Percentiles rank a stretch among this genome's conserved stretches.
Evolutionary conservation across 2,888 invertebrate genomes (phyloP).

Genomic region (Melolontha melolontha): DNA sequence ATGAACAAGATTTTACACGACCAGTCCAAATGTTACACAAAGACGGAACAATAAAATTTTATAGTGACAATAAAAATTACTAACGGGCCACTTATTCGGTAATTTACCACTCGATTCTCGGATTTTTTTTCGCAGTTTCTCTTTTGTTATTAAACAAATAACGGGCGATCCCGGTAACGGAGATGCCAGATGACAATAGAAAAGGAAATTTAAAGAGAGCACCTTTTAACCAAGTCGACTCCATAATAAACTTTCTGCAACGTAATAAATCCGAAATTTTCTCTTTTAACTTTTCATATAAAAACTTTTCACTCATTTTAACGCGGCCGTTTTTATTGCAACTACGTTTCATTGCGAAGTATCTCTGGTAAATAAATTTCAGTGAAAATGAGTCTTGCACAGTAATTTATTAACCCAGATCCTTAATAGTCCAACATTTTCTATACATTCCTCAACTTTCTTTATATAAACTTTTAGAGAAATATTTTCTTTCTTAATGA

Average conservation of each 20-base stretch:
- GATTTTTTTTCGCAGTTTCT: slow-evolving; percentile 9
- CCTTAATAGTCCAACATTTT: too few relatives aligned
- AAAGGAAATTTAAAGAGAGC: slow-evolving; percentile 6
- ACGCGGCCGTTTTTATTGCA: too few relatives aligned
- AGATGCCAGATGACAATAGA: slow-evolving; percentile 13
- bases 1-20: slow-evolving; percentile 33
- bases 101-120: slow-evolving; percentile 30
- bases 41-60: slow-evolving; percentile 35
- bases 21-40: slow-evolving; percentile 11
- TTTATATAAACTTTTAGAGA: too few relatives aligned
- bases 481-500: too few relatives aligned
- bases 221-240: slow-evolving; percentile 22
- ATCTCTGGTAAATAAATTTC: too few relatives aligned
- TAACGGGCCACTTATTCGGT: slow-evolving; percentile 32
- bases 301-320: slow-evolving; percentile 14
- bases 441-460: too few relatives aligned
- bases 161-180: slow-evolving; percentile 1
- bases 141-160: slow-evolving; percentile 35
- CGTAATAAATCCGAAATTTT: slow-evolving; percentile 21
- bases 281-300: slow-evolving; percentile 35
- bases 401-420: too few relatives aligned
- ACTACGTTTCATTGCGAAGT: background rate
- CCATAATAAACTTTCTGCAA: slow-evolving; percentile 21
- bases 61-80: slow-evolving; percentile 39
- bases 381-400: too few relatives aligned